phyloP scores from a whole-genome alignment of 2,113 vertebrate species.

The Cephalopholis sonnerati region DNA sequence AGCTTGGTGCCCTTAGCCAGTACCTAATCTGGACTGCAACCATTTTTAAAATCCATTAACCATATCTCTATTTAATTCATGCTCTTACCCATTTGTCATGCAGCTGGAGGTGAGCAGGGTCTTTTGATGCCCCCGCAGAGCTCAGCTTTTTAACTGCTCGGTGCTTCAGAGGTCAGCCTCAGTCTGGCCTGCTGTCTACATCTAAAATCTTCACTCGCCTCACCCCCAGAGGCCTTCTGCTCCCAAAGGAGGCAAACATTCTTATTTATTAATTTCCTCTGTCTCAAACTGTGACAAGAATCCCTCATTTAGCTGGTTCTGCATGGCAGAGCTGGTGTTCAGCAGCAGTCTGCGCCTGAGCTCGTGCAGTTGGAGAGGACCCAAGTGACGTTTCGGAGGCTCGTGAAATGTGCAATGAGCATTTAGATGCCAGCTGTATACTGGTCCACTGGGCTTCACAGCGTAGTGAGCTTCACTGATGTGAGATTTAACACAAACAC shows the following conservation, averaged over 20 bases:
- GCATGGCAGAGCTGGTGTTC: conserved; percentile 58
- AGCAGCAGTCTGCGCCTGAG: conserved; percentile 48
- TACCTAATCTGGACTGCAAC: not conserved
- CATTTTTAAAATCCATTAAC: not conserved
- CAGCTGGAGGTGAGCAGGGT: not conserved
- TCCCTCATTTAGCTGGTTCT: conserved; percentile 66
- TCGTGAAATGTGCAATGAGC: conserved; percentile 74
- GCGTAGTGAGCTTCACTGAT: conserved; percentile 48
- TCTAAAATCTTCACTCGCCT: conserved; percentile 36
- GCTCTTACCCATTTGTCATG: conserved; percentile 6
- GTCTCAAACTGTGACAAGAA: conserved; percentile 62
- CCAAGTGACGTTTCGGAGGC: conserved; percentile 54
- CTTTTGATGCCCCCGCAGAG: not conserved
- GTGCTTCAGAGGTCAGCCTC: conserved; percentile 39
- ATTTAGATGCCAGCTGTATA: conserved; percentile 70
- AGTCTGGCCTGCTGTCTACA: not conserved
- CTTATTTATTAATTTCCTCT: conserved; percentile 69
- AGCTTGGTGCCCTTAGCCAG: not conserved
- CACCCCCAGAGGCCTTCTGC: conserved; percentile 18
- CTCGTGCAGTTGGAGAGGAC: conserved; percentile 57
- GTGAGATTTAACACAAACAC: conserved; percentile 50
- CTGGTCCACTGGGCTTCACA: conserved; percentile 64
- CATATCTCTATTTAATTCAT: not conserved
- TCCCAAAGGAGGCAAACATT: conserved; percentile 45
- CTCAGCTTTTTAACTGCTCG: not conserved